Base-by-base conservation (phyloP, 2,888 invertebrate species). In the Vanessa cardui region DNA sequence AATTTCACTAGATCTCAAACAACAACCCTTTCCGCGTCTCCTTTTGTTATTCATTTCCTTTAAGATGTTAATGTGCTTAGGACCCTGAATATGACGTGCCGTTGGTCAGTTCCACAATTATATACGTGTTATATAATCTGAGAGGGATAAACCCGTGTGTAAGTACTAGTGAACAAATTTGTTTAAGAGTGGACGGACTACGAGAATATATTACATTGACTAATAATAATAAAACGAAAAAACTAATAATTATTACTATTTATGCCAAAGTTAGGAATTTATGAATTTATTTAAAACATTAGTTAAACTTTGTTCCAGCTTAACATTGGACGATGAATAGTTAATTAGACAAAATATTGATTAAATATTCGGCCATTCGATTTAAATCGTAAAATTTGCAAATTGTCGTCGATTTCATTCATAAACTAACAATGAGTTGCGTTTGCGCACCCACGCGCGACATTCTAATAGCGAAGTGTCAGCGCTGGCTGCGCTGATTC, bases 371-470 rank as follows among this genome's bases (percentile, higher is more conserved):
- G 6, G n/a, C 18, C 33, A 45, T 16, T 44, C 44, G 21, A 54
- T 49, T 62, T 62, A 49, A n/a, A n/a, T n/a, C n/a, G n/a, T n/a
- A n/a, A 52, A 33, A 59, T 18, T 59, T 15, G 62, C 80, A 83
- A 80, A 61, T 61, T 12, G 9, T 54, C 50, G 47, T 68, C 46
- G 59, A 62, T 59, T 58, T 78, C 78, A 83, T 83, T 78, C 79
- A 77, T 76, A 74, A 72, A 59, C 75, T 76, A 70, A 89, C 88
- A 89, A 89, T 88, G 83, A 82, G 82, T 87, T 87, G 87, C 86
- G 85, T 82, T 80, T 75, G 82, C 81, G 83, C 90, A 88, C 88
- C 90, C 90, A 89, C 90, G 90, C 90, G 85, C 89, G 86, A 89
- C 88, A 85, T 85, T 86, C 85, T 86, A 86, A 86, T 88, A 86